Conservation (phyloP, 2,113 vertebrate species). For the Peromyscus californicus region DNA sequence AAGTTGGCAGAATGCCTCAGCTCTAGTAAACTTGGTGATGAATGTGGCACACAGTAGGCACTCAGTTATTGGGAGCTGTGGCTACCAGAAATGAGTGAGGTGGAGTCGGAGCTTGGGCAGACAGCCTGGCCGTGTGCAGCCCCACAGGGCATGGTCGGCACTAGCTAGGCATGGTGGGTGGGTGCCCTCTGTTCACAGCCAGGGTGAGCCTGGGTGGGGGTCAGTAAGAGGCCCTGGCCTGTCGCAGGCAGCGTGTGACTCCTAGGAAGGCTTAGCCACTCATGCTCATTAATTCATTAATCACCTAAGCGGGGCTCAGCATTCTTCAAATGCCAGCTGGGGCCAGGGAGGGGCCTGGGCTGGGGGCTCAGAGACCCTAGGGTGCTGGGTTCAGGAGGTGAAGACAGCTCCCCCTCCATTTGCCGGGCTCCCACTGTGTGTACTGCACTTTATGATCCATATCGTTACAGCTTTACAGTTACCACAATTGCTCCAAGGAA, state of each 20-base stretch:
- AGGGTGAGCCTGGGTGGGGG: conserved; percentile 6
- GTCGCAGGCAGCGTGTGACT: conserved; percentile 86
- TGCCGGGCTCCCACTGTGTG: not conserved
- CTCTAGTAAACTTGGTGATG: not conserved
- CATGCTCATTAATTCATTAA: conserved; percentile 90
- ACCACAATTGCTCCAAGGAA: not conserved
- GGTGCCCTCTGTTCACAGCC: not conserved
- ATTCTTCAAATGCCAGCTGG: conserved; percentile 82
- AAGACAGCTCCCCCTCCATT: not conserved
- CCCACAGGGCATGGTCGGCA: not conserved
- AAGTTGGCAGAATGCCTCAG: not conserved
- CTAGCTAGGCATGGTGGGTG: not conserved
- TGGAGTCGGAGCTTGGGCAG: not conserved
- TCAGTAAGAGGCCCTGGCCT: conserved; percentile 28
- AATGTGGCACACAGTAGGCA: not conserved
- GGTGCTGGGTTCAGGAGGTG: not conserved
- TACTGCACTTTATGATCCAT: accelerated
- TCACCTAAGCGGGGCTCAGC: conserved; percentile 88
- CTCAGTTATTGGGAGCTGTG: not conserved
- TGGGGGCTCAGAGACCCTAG: conserved; percentile 69
- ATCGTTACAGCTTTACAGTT: no score
- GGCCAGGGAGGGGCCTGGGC: conserved; percentile 63
- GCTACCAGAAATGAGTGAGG: not conserved
- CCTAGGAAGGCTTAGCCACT: conserved; percentile 85
- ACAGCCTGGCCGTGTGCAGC: not conserved